phyloP scores from a whole-genome alignment of 2,888 invertebrate species.

The Panzeria rudis region DNA sequence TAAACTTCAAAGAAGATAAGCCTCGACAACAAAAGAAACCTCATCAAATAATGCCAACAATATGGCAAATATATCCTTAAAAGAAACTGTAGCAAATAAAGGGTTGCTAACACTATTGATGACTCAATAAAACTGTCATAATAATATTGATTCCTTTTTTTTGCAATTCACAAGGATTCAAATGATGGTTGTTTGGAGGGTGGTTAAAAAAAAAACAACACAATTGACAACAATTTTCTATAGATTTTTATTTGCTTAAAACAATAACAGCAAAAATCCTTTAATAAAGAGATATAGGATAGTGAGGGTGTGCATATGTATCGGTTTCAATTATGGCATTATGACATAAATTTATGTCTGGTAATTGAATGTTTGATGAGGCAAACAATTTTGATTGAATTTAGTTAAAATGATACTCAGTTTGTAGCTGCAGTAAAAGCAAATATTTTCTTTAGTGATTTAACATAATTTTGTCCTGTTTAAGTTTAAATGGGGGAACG shows the following conservation, averaged over 20 bases:
- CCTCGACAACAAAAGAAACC: conserved; percentile 21
- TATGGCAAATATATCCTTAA: conserved; percentile 31
- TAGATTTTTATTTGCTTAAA: conserved; percentile 41
- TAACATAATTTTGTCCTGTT: conserved; percentile 77
- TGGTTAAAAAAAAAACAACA: conserved; percentile 39
- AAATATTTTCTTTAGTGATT: conserved; percentile 77
- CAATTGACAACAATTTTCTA: conserved; percentile 54
- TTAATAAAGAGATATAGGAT: conserved; percentile 21
- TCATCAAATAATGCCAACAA: conserved; percentile 34
- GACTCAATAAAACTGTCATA: conserved; percentile 65
- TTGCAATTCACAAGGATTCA: neutral
- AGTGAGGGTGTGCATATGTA: conserved; percentile 16
- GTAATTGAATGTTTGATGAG: conserved; percentile 82
- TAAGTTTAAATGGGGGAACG: conserved; percentile 55
- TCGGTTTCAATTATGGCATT: conserved; percentile 66
- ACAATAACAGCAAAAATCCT: conserved; percentile 46
- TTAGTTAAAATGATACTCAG: conserved; percentile 67
- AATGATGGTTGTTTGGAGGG: neutral
- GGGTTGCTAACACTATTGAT: conserved; percentile 61
- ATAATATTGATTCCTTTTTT: conserved; percentile 61
- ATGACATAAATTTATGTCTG: conserved; percentile 77
- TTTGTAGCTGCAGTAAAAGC: conserved; percentile 31
- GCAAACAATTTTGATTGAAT: conserved; percentile 83
- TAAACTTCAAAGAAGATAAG: conserved; percentile 61
- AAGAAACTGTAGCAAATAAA: conserved; percentile 25